A percentile compares a stretch with the other conserved stretches of the same genome.
Conservation (phyloP, 2,113 vertebrate species). For the Poeciliopsis turrubarensis region DNA sequence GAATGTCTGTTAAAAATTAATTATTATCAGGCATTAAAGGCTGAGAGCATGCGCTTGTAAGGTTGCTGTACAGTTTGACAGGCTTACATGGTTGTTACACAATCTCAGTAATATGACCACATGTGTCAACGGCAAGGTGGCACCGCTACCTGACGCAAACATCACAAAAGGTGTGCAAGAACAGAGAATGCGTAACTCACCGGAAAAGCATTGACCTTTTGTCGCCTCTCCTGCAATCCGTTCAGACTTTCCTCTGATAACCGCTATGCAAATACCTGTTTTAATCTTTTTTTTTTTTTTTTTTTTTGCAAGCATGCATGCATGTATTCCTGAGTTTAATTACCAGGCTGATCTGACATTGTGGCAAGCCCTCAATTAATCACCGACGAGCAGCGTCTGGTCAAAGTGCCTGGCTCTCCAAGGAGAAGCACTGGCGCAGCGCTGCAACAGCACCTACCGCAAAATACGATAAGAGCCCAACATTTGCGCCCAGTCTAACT, state of each 20-base stretch:
- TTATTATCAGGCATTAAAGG: background rate
- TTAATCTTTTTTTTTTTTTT: background rate
- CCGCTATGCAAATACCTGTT: background rate
- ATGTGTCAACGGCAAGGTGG: constrained; percentile 3
- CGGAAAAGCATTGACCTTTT: constrained; percentile 54
- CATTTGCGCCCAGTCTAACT: constrained; percentile 28
- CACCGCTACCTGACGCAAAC: constrained; percentile 47
- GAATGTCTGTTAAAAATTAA: background rate
- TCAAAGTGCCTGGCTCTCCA: constrained; percentile 36
- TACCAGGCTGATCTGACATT: constrained; percentile 4
- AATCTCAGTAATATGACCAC: background rate
- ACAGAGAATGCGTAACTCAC: constrained; percentile 10
- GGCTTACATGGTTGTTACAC: background rate
- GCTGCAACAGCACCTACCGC: constrained; percentile 54
- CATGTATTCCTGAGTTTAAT: constrained; percentile 8
- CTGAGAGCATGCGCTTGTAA: background rate
- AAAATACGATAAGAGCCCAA: constrained; percentile 27
- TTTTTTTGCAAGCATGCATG: background rate
- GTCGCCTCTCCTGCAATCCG: constrained; percentile 29
- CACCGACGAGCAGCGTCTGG: constrained; percentile 9
- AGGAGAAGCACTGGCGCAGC: constrained; percentile 63
- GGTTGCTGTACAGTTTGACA: background rate
- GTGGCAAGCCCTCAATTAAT: constrained; percentile 15
- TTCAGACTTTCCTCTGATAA: background rate
- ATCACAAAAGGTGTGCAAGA: constrained; percentile 39